A percentile compares a stretch with the other conserved stretches of the same genome.
These are phyloP conservation scores for Gambusia affinis DNA, from an alignment of 2,113 vertebrate genomes.

Conservation along the genomic window DNA sequence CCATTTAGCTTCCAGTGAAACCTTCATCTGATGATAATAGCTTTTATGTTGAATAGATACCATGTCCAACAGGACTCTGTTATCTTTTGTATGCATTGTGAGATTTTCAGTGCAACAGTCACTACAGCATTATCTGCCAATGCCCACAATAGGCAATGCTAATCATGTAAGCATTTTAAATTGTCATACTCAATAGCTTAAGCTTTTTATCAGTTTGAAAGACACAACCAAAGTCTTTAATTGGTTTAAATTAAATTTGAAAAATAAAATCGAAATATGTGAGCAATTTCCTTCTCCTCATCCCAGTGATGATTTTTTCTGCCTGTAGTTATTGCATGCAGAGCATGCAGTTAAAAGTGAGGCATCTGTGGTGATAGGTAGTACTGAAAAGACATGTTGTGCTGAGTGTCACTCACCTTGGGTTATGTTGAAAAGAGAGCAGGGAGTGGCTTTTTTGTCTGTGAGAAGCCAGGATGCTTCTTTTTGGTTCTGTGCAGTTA, in stretches of 20 bases:
- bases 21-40: conserved; percentile 7
- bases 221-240: conserved; percentile 6
- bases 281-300: conserved; percentile 33
- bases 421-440: conserved; percentile 56
- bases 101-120: conserved; percentile 47
- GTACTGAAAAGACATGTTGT: conserved; percentile 65
- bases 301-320: conserved; percentile 45
- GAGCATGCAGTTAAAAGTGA: conserved; percentile 51
- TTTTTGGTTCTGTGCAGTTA: conserved; percentile 68
- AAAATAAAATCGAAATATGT: conserved; percentile 4
- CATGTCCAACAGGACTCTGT: conserved; percentile 24
- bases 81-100: conserved; percentile 22
- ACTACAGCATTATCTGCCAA: conserved; percentile 58
- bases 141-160: conserved; percentile 13
- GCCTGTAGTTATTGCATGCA: conserved; percentile 55
- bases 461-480: conserved; percentile 68
- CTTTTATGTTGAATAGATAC: conserved; percentile 1
- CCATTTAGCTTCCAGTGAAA: conserved; percentile 46
- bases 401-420: conserved; percentile 47
- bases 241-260: conserved; percentile 15
- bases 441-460: conserved; percentile 64
- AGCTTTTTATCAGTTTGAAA: conserved; percentile 11
- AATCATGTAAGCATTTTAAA: conserved; percentile 15
- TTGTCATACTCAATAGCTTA: neutral
- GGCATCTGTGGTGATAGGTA: conserved; percentile 37